Evolutionary conservation across 2,797 vertebrate genomes (phyloP).

Genomic region (Molothrus ater): DNA sequence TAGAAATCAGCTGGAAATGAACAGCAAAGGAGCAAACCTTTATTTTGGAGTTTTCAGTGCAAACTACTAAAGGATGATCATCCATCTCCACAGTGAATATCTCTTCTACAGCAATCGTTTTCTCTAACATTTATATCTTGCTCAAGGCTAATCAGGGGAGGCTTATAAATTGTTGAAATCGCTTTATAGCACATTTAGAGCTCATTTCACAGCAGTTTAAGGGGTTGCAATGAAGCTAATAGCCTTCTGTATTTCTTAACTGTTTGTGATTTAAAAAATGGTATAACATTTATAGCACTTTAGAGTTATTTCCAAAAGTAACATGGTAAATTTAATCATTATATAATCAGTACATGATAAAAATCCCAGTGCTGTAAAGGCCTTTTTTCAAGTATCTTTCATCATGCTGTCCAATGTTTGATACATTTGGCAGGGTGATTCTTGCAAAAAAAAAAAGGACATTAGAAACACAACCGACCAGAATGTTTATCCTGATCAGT

Average conservation of each 20-base stretch:
- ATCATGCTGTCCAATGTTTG: background rate
- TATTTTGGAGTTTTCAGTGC: background rate
- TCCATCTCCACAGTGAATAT: conserved; percentile 19
- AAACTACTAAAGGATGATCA: background rate
- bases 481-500: background rate
- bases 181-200: conserved; percentile 68
- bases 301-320: conserved; percentile 29
- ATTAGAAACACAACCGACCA: background rate
- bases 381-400: background rate
- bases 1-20: background rate
- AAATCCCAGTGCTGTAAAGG: background rate
- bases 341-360: background rate
- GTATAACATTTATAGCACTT: conserved; percentile 32
- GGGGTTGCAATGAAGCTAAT: conserved; percentile 62
- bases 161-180: conserved; percentile 68
- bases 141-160: conserved; percentile 64
- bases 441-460: background rate
- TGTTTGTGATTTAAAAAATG: conserved; percentile 67
- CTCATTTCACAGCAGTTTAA: conserved; percentile 68
- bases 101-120: conserved; percentile 15
- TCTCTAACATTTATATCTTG: conserved; percentile 61
- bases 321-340: conserved; percentile 38
- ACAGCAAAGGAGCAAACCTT: background rate
- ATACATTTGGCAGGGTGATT: background rate
- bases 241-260: conserved; percentile 63